Base-by-base conservation (phyloP, 2,888 invertebrate species). In the Dorcus hopei region DNA sequence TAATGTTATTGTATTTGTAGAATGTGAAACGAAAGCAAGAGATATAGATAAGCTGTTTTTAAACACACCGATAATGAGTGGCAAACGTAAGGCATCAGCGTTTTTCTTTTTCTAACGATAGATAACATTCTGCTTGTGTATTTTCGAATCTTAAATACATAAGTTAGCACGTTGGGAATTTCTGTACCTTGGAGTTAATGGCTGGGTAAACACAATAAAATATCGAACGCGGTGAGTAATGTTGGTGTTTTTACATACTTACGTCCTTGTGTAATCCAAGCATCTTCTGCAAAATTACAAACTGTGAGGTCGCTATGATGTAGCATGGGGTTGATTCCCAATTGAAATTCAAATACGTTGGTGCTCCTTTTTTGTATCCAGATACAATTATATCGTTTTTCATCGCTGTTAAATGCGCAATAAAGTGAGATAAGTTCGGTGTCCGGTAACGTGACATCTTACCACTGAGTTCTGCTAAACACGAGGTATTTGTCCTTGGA, bases 211-310 rank as follows among this genome's bases (percentile, higher is more conserved):
- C 26, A 33, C 26, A 33, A 33, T 33, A 33, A 33, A 33, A 33
- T 33, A 33, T 33, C 26, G 26, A 33, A 4, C 26, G 4, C 26
- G 26, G 26, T 33, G 26, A 33, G 26, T 33, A 33, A 33, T 6
- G 4, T 33, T 33, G 4, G 26, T 6, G 26, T 33, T 33, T 33
- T 33, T 6, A 33, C 26, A 33, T 64, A 82, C 84, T 81, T 75
- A 83, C 85, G 80, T 64, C 83, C 84, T 82, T 86, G 85, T 2
- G 86, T 86, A 68, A 84, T 80, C 85, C 85, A 86, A 47, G 79
- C 76, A 48, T 80, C 79, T 49, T 80, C 77, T 51, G 80, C 76
- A 65, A 85, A 82, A 72, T 83, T 81, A 62, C 77, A 78, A 45
- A 77, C 60, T 23, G 65, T 68, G 51, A 69, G 74, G 56, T 77